Percentiles rank a stretch among this genome's conserved stretches.
These are phyloP conservation scores for Emys orbicularis DNA, from an alignment of 2,797 vertebrate species.

Conservation along the genomic window DNA sequence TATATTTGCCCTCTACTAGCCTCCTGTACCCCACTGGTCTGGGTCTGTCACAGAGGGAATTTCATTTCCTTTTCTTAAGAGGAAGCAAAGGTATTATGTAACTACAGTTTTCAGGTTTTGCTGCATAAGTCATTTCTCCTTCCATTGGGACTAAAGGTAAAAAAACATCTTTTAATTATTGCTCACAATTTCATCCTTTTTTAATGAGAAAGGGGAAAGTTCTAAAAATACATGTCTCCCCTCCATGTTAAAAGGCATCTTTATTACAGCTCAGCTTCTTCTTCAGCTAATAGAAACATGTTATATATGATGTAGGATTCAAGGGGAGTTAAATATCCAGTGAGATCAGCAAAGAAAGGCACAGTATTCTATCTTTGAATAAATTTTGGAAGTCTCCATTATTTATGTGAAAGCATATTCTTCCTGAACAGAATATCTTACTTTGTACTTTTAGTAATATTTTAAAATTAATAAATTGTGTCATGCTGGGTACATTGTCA, in stretches of 20 bases:
- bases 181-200: rapidly evolving
- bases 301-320: not conserved
- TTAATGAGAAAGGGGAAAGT: not conserved
- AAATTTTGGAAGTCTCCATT: constrained; percentile 41
- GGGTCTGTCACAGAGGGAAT: not conserved
- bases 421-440: constrained; percentile 13
- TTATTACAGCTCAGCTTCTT: not conserved
- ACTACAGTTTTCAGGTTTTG: not conserved
- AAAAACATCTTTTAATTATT: not conserved
- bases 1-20: too few species aligned
- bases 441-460: not conserved
- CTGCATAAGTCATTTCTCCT: not conserved
- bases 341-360: constrained; percentile 50
- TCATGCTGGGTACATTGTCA: not conserved
- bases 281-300: constrained; percentile 18
- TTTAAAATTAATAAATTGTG: not conserved
- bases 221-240: not conserved
- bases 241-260: not conserved
- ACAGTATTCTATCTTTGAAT: constrained; percentile 36
- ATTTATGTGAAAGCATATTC: constrained; percentile 34
- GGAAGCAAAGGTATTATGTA: not conserved
- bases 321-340: constrained; percentile 32
- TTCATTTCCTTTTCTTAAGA: not conserved
- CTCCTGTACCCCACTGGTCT: too few species aligned
- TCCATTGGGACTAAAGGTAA: not conserved